A percentile compares a stretch with the other conserved stretches of the same genome.
Evolutionary conservation across 2,113 vertebrate genomes (phyloP).

Genomic region (Melanerpes formicivorus): DNA sequence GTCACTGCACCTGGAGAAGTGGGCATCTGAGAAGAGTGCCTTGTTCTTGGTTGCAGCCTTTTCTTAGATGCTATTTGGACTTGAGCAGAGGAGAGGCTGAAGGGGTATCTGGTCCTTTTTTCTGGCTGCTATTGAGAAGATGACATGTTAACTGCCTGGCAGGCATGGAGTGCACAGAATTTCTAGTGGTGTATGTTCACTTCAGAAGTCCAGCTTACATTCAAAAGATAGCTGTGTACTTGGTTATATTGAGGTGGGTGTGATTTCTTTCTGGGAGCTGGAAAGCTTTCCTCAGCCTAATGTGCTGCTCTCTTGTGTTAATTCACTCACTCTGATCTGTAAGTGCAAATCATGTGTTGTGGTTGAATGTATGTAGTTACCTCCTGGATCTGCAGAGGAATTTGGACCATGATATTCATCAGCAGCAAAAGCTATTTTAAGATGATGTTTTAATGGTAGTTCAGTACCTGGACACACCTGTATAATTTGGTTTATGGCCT

Average conservation of each 20-base stretch:
- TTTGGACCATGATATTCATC: background rate
- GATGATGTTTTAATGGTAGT: background rate
- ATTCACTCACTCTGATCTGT: background rate
- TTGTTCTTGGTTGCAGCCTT: background rate
- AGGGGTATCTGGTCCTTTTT: background rate
- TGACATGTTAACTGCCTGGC: background rate
- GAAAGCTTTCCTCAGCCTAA: background rate
- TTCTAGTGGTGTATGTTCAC: background rate
- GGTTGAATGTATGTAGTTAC: background rate
- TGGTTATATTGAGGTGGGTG: background rate
- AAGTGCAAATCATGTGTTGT: background rate
- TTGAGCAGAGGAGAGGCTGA: background rate
- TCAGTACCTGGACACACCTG: background rate
- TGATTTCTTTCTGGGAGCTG: background rate
- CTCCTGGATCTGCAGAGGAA: background rate
- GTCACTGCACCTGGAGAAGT: background rate
- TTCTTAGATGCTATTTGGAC: background rate
- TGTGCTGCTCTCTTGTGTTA: background rate
- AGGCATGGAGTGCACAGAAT: background rate
- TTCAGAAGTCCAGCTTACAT: background rate
- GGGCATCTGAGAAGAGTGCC: background rate
- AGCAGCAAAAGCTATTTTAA: background rate
- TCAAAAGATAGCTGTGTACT: background rate
- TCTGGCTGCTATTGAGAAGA: background rate
- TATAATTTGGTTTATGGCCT: background rate